A percentile compares a stretch with the other conserved stretches of the same genome.
Evolutionary conservation across 2,888 invertebrate species (phyloP).

Genomic region (Amphipoea oculea): DNA sequence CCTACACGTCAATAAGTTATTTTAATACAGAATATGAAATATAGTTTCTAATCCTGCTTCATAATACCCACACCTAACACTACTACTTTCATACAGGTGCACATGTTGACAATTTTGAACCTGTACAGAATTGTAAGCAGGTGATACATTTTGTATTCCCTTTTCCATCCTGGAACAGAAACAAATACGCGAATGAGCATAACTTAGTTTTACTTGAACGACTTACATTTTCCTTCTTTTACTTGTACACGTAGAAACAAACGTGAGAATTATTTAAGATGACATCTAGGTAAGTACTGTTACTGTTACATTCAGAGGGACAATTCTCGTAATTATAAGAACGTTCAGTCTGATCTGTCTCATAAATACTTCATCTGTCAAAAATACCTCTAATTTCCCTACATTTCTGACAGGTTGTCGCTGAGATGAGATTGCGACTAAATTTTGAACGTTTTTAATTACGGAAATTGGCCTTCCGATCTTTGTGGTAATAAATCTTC

Average conservation of each 20-base stretch:
- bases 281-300: neutral
- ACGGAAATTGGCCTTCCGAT: neutral
- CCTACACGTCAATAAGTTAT: neutral
- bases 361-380: neutral
- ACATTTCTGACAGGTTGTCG: neutral
- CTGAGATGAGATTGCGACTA: neutral
- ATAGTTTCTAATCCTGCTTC: neutral
- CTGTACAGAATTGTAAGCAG: constrained; percentile 53
- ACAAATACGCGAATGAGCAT: constrained; percentile 35
- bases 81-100: constrained; percentile 14
- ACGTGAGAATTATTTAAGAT: neutral
- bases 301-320: neutral
- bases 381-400: neutral
- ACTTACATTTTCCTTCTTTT: constrained; percentile 13
- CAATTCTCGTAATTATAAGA: neutral
- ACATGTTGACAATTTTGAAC: constrained; percentile 42
- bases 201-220: constrained; percentile 28
- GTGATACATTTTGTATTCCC: constrained; percentile 46
- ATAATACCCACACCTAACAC: neutral
- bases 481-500: neutral
- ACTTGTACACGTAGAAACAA: too few relatives aligned
- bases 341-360: neutral
- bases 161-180: constrained; percentile 37
- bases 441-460: neutral
- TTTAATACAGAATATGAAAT: constrained; percentile 7